Evolutionary conservation across 2,888 invertebrate species (phyloP).

Genomic region (Melinaea menophilus): DNA sequence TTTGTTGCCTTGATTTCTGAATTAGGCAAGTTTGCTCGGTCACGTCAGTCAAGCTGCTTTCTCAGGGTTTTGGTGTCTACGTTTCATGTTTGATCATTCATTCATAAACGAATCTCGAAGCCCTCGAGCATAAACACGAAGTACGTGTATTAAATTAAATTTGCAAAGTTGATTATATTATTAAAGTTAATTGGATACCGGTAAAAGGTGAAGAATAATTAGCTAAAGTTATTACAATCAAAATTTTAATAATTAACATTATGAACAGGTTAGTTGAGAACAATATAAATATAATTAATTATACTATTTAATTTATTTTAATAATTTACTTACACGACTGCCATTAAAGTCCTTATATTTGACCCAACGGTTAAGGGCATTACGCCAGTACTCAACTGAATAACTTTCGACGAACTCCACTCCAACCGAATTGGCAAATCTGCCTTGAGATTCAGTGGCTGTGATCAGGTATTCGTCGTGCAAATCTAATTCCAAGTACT

Average conservation of each 20-base stretch:
- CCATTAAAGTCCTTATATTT: conserved; percentile 88
- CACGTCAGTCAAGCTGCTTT: conserved; percentile 16
- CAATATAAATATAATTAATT: conserved; percentile 16
- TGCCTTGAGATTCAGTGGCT: conserved; percentile 91
- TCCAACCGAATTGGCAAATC: conserved; percentile 94
- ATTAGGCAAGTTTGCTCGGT: conserved; percentile 15
- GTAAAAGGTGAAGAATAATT: too few relatives aligned
- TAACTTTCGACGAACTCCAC: conserved; percentile 92
- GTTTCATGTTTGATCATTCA: conserved; percentile 18
- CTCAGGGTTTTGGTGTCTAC: conserved; percentile 11
- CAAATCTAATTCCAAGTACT: conserved; percentile 90
- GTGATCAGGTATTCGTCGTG: conserved; percentile 86
- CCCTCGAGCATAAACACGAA: not conserved
- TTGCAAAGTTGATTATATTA: conserved; percentile 24
- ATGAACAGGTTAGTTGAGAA: too few relatives aligned
- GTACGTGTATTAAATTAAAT: conserved; percentile 25
- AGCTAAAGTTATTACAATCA: too few relatives aligned
- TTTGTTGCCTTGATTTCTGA: conserved; percentile 20
- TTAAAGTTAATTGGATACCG: too few relatives aligned
- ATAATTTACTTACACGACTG: conserved; percentile 79
- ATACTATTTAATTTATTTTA: too few relatives aligned
- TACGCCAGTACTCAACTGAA: conserved; percentile 88
- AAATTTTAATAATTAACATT: too few relatives aligned
- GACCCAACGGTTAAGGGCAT: conserved; percentile 83
- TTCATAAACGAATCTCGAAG: conserved; percentile 3